Conservation (phyloP, 64 coral and sea anemone species). For the Montipora efflorescens region DNA sequence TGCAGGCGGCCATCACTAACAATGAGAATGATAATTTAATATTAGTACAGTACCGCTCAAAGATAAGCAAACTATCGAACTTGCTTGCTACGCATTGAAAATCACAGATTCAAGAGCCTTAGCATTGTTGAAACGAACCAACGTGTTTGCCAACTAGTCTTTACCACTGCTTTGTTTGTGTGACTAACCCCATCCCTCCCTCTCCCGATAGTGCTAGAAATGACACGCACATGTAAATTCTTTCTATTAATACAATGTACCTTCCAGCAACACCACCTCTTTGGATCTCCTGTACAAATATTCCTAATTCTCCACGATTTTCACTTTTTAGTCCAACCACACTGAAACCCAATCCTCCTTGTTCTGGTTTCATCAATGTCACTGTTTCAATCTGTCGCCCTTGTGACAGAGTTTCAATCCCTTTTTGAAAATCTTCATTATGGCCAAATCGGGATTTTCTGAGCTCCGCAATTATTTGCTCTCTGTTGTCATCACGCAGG, state of each 20-base stretch:
- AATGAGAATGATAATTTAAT: neutral
- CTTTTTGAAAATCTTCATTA: slow-evolving; percentile 70
- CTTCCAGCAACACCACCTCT: slow-evolving; percentile 91
- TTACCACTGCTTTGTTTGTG: too few relatives aligned
- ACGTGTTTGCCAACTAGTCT: too few relatives aligned
- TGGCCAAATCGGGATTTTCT: slow-evolving; percentile 65
- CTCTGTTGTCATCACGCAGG: slow-evolving; percentile 69
- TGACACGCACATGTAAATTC: too few relatives aligned
- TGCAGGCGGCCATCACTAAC: slow-evolving; percentile 88
- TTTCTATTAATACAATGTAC: slow-evolving; percentile 7
- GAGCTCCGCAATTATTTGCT: slow-evolving; percentile 53
- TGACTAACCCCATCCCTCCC: too few relatives aligned
- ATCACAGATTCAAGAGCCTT: too few relatives aligned
- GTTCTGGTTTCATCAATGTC: slow-evolving; percentile 85
- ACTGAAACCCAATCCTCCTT: slow-evolving; percentile 94
- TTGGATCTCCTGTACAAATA: slow-evolving; percentile 98
- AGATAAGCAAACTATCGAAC: neutral
- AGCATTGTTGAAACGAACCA: too few relatives aligned
- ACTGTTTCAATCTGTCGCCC: slow-evolving; percentile 91
- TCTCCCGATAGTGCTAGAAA: too few relatives aligned
- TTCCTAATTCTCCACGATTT: slow-evolving; percentile 96
- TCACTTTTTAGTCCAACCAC: slow-evolving; percentile 99
- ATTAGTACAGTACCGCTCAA: neutral
- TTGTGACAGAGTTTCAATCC: slow-evolving; percentile 83
- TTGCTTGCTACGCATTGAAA: too few relatives aligned